Conservation (phyloP, 2,113 vertebrate species). For the Lonchura striata region DNA sequence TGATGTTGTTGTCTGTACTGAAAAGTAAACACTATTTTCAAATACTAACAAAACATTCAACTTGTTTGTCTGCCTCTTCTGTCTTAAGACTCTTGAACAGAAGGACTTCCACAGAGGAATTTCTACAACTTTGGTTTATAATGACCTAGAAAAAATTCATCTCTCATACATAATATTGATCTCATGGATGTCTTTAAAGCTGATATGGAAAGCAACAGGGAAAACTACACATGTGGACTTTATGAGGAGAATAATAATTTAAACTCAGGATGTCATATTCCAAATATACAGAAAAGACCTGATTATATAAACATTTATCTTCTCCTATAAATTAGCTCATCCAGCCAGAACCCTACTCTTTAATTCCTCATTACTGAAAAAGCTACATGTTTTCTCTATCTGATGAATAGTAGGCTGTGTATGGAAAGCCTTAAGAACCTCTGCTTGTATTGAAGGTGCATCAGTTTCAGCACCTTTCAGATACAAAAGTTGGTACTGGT, state of each 20-base stretch:
- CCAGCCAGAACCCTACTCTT: neutral
- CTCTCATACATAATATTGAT: neutral
- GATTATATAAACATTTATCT: constrained; percentile 36
- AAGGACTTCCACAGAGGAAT: neutral
- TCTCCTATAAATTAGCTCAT: neutral
- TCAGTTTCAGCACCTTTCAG: neutral
- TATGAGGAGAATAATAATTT: constrained; percentile 44
- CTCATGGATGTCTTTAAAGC: constrained; percentile 17
- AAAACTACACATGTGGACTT: neutral
- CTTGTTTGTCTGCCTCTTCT: neutral
- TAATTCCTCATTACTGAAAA: neutral
- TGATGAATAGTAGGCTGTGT: neutral
- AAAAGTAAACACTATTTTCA: neutral
- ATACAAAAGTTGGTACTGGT: neutral
- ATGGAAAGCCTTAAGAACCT: neutral
- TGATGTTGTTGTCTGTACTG: neutral
- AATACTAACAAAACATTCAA: neutral
- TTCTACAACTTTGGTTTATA: constrained; percentile 58
- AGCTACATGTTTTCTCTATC: neutral
- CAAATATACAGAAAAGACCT: constrained; percentile 50
- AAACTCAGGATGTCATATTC: constrained; percentile 3
- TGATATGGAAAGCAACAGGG: neutral
- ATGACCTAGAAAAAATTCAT: constrained; percentile 41
- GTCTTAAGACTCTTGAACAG: neutral
- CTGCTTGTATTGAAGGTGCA: neutral